Conservation (phyloP, 2,113 vertebrate genomes). For the Odocoileus hemionus region DNA sequence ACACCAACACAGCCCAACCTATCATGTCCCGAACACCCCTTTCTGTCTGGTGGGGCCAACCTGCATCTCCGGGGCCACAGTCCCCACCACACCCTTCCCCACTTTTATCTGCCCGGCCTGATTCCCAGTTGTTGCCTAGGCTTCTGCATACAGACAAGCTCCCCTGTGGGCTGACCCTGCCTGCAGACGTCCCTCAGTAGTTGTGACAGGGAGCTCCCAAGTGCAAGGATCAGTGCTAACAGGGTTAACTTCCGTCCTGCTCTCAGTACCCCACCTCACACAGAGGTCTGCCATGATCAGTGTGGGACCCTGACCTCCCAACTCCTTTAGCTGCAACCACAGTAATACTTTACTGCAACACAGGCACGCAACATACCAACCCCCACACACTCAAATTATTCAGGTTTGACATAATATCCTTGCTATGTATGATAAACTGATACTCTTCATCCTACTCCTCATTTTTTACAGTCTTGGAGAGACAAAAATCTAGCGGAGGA, state of each 20-base stretch:
- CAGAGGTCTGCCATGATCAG: background rate
- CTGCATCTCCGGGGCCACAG: constrained; percentile 18
- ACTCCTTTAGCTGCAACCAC: background rate
- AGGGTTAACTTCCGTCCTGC: background rate
- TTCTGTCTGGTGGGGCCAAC: background rate
- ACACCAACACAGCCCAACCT: background rate
- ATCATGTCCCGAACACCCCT: background rate
- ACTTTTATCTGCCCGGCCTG: constrained; percentile 26
- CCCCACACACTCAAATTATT: background rate
- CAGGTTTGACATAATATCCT: background rate
- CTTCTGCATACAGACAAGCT: background rate
- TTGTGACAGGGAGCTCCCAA: background rate
- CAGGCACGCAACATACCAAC: background rate
- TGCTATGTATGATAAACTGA: background rate
- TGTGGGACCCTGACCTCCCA: background rate
- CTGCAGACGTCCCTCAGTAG: background rate
- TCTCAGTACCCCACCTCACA: background rate
- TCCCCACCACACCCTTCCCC: constrained; percentile 34
- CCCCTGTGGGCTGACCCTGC: background rate
- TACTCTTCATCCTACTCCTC: background rate
- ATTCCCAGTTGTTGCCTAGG: background rate
- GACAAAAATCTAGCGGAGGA: background rate
- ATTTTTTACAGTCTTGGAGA: background rate
- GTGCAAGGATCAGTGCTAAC: background rate
- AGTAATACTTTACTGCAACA: background rate